These are phyloP conservation scores for Pollenia griseotomentosa DNA, from an alignment of 2,888 invertebrate genomes.

Conservation along the genomic window DNA sequence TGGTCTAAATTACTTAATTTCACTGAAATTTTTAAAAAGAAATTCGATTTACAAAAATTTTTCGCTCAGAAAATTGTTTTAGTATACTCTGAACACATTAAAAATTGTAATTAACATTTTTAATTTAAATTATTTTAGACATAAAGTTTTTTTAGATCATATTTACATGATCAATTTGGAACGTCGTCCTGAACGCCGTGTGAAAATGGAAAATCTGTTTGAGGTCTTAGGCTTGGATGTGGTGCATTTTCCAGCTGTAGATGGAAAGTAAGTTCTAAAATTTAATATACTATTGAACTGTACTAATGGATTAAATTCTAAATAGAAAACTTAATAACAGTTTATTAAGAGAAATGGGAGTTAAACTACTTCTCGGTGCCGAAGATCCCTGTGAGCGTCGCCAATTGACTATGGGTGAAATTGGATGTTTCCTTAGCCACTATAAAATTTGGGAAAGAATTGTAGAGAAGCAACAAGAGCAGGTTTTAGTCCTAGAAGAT, in stretches of 20 bases:
- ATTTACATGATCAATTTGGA: slow-evolving; percentile 97
- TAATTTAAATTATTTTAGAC: slow-evolving; percentile 80
- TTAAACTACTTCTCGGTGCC: slow-evolving; percentile 92
- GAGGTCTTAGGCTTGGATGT: slow-evolving; percentile 92
- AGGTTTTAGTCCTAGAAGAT: slow-evolving; percentile 94
- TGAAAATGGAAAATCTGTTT: slow-evolving; percentile 92
- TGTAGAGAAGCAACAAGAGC: slow-evolving; percentile 85
- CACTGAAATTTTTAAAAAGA: no score
- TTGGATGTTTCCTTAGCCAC: slow-evolving; percentile 99
- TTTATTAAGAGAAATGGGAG: slow-evolving; percentile 86
- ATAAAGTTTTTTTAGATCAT: slow-evolving; percentile 90
- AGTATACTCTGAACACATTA: no score
- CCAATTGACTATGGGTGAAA: slow-evolving; percentile 97
- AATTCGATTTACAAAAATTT: no score
- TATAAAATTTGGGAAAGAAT: slow-evolving; percentile 93
- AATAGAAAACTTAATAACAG: slow-evolving; percentile 88
- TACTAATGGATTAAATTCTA: not conserved
- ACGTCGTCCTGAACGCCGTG: slow-evolving; percentile 91
- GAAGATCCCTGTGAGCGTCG: slow-evolving; percentile 96
- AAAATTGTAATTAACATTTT: no score
- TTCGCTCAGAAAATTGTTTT: no score
- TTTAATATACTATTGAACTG: not conserved
- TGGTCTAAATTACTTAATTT: no score
- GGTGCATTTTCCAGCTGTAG: slow-evolving; percentile 91
- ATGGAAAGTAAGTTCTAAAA: slow-evolving; percentile 91